phyloP scores from a whole-genome alignment of 2,888 invertebrate genomes.

The Brachyptera putata region DNA sequence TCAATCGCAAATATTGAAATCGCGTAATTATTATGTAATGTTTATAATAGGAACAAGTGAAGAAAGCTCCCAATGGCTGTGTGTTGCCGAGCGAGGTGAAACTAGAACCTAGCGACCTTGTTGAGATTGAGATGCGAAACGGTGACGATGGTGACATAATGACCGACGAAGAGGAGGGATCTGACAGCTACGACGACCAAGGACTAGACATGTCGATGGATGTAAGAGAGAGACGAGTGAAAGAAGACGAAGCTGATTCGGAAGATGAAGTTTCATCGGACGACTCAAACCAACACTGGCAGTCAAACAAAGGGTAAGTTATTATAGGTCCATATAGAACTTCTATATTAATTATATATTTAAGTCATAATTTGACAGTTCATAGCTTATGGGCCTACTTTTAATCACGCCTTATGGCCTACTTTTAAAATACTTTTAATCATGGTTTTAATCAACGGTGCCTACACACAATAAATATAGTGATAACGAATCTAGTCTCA shows the following conservation, averaged over 20 bases:
- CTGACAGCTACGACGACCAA: constrained; percentile 13
- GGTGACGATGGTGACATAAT: background rate
- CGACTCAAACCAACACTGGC: constrained; percentile 24
- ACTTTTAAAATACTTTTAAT: too few relatives aligned
- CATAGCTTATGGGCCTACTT: too few relatives aligned
- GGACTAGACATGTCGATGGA: constrained; percentile 29
- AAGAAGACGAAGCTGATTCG: constrained; percentile 8
- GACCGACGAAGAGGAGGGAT: background rate
- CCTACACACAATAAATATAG: too few relatives aligned
- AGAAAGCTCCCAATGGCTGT: background rate
- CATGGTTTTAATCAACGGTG: too few relatives aligned
- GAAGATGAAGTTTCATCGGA: constrained; percentile 6
- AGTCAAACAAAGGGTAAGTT: constrained; percentile 14
- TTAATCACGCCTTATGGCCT: too few relatives aligned
- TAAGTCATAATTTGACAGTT: too few relatives aligned
- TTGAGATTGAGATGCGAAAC: background rate
- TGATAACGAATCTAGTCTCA: too few relatives aligned
- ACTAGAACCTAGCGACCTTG: background rate
- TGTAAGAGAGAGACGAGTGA: constrained; percentile 9
- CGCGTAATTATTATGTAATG: background rate
- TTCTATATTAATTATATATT: too few relatives aligned
- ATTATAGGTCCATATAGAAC: too few relatives aligned
- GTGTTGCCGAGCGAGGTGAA: too few relatives aligned
- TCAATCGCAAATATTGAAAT: background rate
- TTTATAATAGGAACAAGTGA: background rate